These are phyloP conservation scores for Zaprionus kolodkinae DNA, from an alignment of 1,140 invertebrate species.

Conservation along the genomic window DNA sequence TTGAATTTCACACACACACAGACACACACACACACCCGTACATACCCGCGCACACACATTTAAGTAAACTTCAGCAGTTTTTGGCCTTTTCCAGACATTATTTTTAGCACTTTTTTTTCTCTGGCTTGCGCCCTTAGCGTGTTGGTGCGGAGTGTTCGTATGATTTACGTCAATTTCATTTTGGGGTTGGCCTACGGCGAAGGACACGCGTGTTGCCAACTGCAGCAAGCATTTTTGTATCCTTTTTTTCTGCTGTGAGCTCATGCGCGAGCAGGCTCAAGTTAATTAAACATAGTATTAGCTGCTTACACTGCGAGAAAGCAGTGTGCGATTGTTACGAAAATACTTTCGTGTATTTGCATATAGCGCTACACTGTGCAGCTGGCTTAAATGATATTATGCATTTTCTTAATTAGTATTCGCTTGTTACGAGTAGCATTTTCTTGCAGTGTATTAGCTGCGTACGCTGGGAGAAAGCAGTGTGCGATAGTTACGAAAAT, in stretches of 20 bases:
- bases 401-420: neutral
- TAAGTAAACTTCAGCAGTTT: neutral
- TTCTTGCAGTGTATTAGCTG: slow-evolving; percentile 39
- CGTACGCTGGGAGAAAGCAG: no score
- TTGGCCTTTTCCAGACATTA: slow-evolving; percentile 36
- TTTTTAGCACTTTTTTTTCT: slow-evolving; percentile 48
- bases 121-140: slow-evolving; percentile 18
- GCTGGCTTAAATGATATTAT: no score
- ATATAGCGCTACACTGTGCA: neutral
- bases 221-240: slow-evolving; percentile 24
- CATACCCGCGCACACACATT: slow-evolving; percentile 11
- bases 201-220: slow-evolving; percentile 2
- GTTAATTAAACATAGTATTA: slow-evolving; percentile 23
- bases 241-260: slow-evolving; percentile 39
- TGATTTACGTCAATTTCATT: neutral
- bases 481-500: no score
- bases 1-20: slow-evolving; percentile 70
- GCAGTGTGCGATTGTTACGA: neutral
- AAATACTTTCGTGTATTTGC: neutral
- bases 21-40: neutral
- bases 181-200: neutral
- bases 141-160: slow-evolving; percentile 6
- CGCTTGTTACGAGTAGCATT: neutral
- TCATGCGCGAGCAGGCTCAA: neutral
- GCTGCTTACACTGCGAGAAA: slow-evolving; percentile 27